Conservation (phyloP, 1,140 invertebrate species). For the Scylla paramamosain region DNA sequence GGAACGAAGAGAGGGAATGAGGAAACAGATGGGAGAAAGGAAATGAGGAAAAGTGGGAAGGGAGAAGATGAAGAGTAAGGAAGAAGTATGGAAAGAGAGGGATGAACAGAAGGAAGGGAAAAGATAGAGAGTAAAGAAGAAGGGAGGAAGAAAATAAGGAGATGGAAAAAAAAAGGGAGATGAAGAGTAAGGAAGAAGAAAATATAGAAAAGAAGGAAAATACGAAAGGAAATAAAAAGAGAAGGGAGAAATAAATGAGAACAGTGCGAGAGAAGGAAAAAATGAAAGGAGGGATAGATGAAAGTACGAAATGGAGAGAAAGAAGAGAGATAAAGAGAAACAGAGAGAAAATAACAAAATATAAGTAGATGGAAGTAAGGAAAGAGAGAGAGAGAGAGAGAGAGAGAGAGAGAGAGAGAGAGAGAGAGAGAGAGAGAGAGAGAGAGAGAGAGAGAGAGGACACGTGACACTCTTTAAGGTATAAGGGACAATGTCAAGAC, state of each 20-base stretch:
- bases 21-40: background rate
- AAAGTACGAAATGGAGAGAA: background rate
- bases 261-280: background rate
- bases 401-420: background rate
- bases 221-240: background rate
- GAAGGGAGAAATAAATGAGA: background rate
- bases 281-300: background rate
- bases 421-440: background rate
- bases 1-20: background rate
- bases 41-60: background rate
- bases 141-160: too few species aligned
- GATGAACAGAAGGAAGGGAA: background rate
- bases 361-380: background rate
- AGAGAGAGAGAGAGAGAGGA: background rate
- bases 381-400: background rate
- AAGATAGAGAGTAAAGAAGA: too few species aligned
- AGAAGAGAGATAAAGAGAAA: background rate
- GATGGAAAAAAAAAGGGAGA: too few species aligned
- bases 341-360: background rate
- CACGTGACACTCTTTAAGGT: too few species aligned
- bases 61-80: background rate
- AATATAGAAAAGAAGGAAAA: background rate
- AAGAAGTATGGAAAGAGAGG: background rate
- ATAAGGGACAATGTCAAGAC: too few species aligned
- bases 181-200: background rate